A percentile compares a stretch with the other conserved stretches of the same genome.
Conservation (phyloP, 1,140 invertebrate species). For the Doryteuthis pealeii region DNA sequence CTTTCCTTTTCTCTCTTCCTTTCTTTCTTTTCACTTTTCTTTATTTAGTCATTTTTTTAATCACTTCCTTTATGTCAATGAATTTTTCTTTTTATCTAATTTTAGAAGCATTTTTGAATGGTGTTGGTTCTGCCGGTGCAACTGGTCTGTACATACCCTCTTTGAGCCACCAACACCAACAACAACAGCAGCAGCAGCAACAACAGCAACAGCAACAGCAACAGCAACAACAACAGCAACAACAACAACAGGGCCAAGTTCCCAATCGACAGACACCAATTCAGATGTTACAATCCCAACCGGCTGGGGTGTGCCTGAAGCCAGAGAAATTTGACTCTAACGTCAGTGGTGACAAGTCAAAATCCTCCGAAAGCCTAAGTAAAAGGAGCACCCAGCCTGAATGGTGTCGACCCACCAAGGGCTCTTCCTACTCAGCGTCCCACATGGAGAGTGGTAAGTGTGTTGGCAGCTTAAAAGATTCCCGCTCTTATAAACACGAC, state of each 20-base stretch:
- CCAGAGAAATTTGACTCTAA: conserved; percentile 1
- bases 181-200: neutral
- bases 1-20: too few species aligned
- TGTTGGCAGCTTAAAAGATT: neutral
- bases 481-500: neutral
- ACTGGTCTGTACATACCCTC: conserved; percentile 5
- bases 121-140: neutral
- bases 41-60: neutral
- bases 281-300: neutral
- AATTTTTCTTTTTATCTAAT: too few species aligned
- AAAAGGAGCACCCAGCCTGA: neutral
- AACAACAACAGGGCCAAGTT: neutral
- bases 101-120: neutral
- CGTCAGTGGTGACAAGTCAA: neutral
- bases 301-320: neutral
- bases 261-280: neutral
- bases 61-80: neutral
- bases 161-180: neutral
- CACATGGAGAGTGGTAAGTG: neutral
- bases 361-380: neutral
- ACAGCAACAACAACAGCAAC: neutral
- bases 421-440: neutral
- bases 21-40: neutral
- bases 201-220: neutral
- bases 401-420: neutral